Base-by-base conservation (phyloP, 2,888 invertebrate species). In the Euplagia quadripunctaria region DNA sequence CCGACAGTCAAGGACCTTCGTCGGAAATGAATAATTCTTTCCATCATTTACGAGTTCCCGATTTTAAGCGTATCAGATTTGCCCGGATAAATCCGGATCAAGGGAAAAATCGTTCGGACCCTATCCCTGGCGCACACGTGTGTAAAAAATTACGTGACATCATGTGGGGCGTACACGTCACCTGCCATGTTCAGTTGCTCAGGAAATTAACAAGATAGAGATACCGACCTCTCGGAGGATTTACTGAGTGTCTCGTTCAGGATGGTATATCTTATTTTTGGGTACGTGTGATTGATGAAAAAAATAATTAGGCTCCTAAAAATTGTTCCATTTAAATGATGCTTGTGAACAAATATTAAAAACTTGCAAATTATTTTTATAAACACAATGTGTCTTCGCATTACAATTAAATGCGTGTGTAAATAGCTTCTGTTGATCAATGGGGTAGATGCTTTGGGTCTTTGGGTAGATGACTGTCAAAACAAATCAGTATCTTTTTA, bases 11-110 rank as follows among this genome's bases (percentile, higher is more conserved):
- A 55, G n/a, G 46, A 20, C 65, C 67, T 68, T 63, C 20, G 17
- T 52, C 46, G 16, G 41, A 66, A 52, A 46, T 51, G 16, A 70
- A 69, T 61, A 51, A 65, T 65, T 61, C 42, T 51, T 73, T 73
- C 69, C 49, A 65, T 69, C 64, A 51, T 76, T 67, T 63, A 64
- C 74, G 67, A 63, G 58, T 71, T 68, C n/a, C 75, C 72, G 73
- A 73, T 76, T 78, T 79, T 71, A 70, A 76, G 73, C 79, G 72
- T 73, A 83, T 81, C 75, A 79, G 81, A 84, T 84, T 81, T 83
- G 52, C 65, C 69, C 55, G 65, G 66, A 16, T 76, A 79, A 78
- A 80, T 75, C 79, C 78, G 77, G 75, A 79, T 82, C 68, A 64
- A 68, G 42, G 68, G 71, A 64, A 74, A 80, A 85, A 83, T 79